Conservation (phyloP, 2,797 vertebrate genomes). For the Manis javanica region DNA sequence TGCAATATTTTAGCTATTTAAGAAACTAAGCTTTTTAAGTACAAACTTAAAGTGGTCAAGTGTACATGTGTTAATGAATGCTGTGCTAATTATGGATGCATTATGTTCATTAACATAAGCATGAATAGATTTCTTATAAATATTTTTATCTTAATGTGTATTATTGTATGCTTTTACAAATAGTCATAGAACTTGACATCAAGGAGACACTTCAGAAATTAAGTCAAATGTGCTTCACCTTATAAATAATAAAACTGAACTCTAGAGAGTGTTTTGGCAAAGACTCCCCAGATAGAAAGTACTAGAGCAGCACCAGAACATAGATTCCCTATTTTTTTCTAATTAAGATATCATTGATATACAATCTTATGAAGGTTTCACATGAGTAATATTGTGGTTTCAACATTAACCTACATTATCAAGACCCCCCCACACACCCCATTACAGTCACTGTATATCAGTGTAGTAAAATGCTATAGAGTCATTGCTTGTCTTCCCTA, state of each 20-base stretch:
- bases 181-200: neutral
- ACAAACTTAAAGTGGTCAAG: neutral
- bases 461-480: no score
- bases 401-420: no score
- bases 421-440: no score
- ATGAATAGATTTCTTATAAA: neutral
- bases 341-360: no score
- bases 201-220: neutral
- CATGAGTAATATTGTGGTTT: no score
- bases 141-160: neutral
- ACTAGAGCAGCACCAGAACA: neutral
- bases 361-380: no score
- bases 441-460: no score
- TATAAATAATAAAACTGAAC: neutral
- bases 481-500: no score
- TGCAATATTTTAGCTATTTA: neutral
- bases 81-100: neutral
- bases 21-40: slow-evolving; percentile 15
- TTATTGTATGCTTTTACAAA: neutral
- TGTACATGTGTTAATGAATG: neutral
- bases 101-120: neutral
- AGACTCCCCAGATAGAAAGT: neutral
- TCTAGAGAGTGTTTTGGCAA: neutral
- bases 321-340: neutral
- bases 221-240: neutral